A percentile compares a stretch with the other conserved stretches of the same genome.
phyloP scores from a whole-genome alignment of 2,113 vertebrate species.

The Gobio gobio region DNA sequence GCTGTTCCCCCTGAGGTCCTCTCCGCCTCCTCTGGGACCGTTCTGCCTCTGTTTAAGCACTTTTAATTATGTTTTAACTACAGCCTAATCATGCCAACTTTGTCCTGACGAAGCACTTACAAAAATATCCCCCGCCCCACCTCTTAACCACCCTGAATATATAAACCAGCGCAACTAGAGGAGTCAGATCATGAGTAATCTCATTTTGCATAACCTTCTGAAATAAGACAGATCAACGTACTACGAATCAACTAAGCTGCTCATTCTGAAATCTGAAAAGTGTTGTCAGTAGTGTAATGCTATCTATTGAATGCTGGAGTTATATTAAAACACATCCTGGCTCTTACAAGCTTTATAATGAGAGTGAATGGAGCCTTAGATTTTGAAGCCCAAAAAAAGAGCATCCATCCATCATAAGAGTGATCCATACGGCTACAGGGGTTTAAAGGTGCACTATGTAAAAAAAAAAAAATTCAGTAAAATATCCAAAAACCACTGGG shows the following conservation, averaged over 20 bases:
- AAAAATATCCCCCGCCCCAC: slow-evolving; percentile 53
- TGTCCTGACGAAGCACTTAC: slow-evolving; percentile 58
- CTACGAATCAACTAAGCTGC: neutral
- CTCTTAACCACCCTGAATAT: slow-evolving; percentile 22
- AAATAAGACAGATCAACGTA: neutral
- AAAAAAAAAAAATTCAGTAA: too few species aligned
- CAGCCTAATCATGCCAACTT: slow-evolving; percentile 69
- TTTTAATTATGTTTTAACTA: slow-evolving; percentile 73
- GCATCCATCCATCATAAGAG: too few species aligned
- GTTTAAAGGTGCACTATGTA: too few species aligned
- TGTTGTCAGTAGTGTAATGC: neutral
- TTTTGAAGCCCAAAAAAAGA: too few species aligned
- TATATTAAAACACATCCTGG: too few species aligned
- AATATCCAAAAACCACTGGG: too few species aligned
- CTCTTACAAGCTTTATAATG: too few species aligned
- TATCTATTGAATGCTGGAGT: neutral
- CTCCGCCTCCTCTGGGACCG: slow-evolving; percentile 62
- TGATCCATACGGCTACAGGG: too few species aligned
- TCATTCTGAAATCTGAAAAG: neutral
- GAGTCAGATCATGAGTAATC: neutral
- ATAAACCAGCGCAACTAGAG: neutral
- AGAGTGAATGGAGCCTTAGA: too few species aligned
- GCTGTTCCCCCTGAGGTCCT: slow-evolving; percentile 45
- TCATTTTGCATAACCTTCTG: neutral
- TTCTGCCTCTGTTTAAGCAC: slow-evolving; percentile 67